Conservation (phyloP, 2,113 vertebrate species). For the Oxygymnocypris stewartii region DNA sequence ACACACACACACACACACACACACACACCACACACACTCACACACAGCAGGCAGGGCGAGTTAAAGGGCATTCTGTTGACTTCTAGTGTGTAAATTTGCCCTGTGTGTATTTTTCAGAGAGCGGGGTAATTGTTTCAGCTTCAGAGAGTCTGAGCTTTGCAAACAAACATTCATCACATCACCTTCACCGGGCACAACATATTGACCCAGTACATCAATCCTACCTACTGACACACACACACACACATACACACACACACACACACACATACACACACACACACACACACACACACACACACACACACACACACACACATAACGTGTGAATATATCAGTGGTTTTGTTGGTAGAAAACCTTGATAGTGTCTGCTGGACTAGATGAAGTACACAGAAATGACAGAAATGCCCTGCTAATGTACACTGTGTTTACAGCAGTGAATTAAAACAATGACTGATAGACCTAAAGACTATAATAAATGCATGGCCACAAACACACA, state of each 20-base stretch:
- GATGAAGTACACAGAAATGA: not conserved
- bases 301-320: not conserved
- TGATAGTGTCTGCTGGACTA: not conserved
- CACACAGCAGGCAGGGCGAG: not conserved
- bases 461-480: not conserved
- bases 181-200: not conserved
- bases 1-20: not conserved
- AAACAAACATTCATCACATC: conserved; percentile 18
- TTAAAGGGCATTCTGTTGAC: not conserved
- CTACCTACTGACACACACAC: not conserved
- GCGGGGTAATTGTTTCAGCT: conserved; percentile 2
- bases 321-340: not conserved
- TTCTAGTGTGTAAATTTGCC: not conserved
- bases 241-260: too few species aligned
- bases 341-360: not conserved
- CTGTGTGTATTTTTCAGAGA: conserved; percentile 9
- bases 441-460: not conserved
- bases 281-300: too few species aligned
- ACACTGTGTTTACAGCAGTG: not conserved
- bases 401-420: not conserved
- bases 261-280: too few species aligned
- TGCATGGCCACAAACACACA: not conserved
- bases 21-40: not conserved
- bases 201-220: not conserved
- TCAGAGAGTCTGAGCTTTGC: conserved; percentile 19